These are phyloP conservation scores for Hemistola chrysoprasaria DNA, from an alignment of 2,888 invertebrate genomes.

Conservation along the genomic window DNA sequence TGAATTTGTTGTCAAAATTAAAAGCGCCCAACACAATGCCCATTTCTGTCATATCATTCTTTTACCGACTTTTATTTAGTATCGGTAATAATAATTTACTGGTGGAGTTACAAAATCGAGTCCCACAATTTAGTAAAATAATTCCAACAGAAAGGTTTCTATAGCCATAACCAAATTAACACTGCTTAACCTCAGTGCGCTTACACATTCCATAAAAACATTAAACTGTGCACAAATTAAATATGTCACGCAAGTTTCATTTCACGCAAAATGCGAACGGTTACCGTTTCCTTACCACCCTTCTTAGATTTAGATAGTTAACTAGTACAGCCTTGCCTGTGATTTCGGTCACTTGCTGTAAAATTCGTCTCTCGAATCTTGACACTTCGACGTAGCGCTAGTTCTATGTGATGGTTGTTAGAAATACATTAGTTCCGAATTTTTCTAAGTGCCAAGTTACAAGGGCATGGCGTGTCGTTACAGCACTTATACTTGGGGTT, in stretches of 20 bases:
- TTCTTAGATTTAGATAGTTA: slow-evolving; percentile 14
- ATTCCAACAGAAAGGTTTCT: background rate
- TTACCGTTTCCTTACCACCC: slow-evolving; percentile 23
- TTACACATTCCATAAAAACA: slow-evolving; percentile 17
- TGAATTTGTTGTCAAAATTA: too few species aligned
- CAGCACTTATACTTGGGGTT: slow-evolving; percentile 22
- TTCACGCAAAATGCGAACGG: slow-evolving; percentile 39
- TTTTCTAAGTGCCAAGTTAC: background rate
- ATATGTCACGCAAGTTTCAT: slow-evolving; percentile 45
- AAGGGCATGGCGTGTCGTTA: slow-evolving; percentile 46
- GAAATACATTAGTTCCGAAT: background rate
- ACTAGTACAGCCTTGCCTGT: background rate
- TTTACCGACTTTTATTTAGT: too few species aligned
- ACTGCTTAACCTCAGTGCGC: slow-evolving; percentile 10
- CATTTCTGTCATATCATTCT: too few species aligned
- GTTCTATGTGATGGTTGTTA: too few species aligned
- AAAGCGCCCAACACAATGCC: too few species aligned
- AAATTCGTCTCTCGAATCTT: too few species aligned
- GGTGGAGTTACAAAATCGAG: too few species aligned
- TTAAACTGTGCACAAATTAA: slow-evolving; percentile 60
- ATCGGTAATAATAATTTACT: too few species aligned
- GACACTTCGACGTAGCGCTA: too few species aligned
- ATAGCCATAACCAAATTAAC: slow-evolving; percentile 9
- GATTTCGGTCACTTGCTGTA: background rate
- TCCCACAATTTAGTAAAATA: too few species aligned